phyloP scores from a whole-genome alignment of 1,140 invertebrate genomes.

The Euwallacea similis region DNA sequence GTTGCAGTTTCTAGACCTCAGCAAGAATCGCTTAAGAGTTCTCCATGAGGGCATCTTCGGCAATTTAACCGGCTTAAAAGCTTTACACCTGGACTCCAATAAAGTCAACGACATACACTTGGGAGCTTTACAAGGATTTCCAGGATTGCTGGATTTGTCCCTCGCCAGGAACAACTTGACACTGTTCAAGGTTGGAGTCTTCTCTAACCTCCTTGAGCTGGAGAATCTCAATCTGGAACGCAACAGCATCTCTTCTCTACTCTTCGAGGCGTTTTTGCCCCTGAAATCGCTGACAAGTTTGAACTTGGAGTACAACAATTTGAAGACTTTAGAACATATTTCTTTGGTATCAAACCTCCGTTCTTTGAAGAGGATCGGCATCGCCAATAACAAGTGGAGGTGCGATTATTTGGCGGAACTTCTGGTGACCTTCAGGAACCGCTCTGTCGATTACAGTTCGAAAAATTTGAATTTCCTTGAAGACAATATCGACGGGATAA shows the following conservation, averaged over 20 bases:
- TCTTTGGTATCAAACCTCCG: neutral
- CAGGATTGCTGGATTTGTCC: neutral
- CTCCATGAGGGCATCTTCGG: constrained; percentile 6
- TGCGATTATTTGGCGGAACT: constrained; percentile 29
- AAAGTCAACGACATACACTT: constrained; percentile 14
- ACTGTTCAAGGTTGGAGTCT: constrained; percentile 21
- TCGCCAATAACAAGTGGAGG: constrained; percentile 26
- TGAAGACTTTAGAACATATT: constrained; percentile 10
- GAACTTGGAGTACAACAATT: constrained; percentile 29
- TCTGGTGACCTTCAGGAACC: constrained; percentile 13
- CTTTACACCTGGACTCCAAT: constrained; percentile 17
- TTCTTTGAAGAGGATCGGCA: constrained; percentile 8
- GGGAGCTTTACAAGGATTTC: constrained; percentile 25
- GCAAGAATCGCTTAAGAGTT: constrained; percentile 11
- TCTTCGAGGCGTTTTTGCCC: constrained; percentile 23
- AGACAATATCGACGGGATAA: constrained; percentile 31
- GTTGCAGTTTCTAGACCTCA: constrained; percentile 14
- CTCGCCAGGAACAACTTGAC: constrained; percentile 13
- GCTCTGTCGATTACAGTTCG: constrained; percentile 9
- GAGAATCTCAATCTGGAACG: constrained; percentile 12
- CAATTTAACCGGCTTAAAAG: constrained; percentile 13
- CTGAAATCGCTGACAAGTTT: constrained; percentile 1
- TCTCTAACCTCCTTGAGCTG: constrained; percentile 20
- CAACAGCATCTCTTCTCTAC: constrained; percentile 19
- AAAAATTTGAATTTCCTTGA: constrained; percentile 7